These are phyloP conservation scores for Redunca redunca DNA, from an alignment of 2,113 vertebrate species.

Conservation along the genomic window DNA sequence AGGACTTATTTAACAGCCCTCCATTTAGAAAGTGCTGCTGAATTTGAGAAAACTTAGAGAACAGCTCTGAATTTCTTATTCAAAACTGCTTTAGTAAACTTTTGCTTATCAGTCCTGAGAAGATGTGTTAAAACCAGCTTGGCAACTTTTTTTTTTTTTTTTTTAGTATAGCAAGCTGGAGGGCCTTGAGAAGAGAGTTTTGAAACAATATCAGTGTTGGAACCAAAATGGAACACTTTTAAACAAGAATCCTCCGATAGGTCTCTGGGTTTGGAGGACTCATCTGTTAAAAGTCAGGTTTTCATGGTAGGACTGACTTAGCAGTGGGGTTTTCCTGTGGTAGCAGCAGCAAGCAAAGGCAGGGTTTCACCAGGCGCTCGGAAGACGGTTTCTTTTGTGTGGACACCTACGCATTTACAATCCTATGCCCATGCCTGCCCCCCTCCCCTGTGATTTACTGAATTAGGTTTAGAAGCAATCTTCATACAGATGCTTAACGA, in stretches of 20 bases:
- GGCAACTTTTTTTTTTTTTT: conserved; percentile 81
- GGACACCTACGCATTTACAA: neutral
- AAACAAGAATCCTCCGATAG: conserved; percentile 62
- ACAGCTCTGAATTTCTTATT: conserved; percentile 60
- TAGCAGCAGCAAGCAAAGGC: neutral
- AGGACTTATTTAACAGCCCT: neutral
- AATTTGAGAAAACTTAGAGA: conserved; percentile 46
- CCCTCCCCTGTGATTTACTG: conserved; percentile 1
- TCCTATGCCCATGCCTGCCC: neutral
- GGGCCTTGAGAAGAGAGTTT: conserved; percentile 80
- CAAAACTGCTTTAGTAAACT: conserved; percentile 74
- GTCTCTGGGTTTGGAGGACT: conserved; percentile 31
- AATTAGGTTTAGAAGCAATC: conserved; percentile 59
- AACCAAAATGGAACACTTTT: conserved; percentile 23
- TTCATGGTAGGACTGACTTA: conserved; percentile 27
- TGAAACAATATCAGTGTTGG: conserved; percentile 76
- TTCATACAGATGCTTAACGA: conserved; percentile 49
- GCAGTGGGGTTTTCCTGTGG: neutral
- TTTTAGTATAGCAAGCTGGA: conserved; percentile 70
- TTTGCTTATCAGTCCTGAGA: conserved; percentile 80
- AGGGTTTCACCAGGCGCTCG: conserved; percentile 41
- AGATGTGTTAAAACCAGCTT: conserved; percentile 86
- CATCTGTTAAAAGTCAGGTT: conserved; percentile 53
- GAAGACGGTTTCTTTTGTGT: conserved; percentile 19
- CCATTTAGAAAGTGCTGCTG: neutral